A percentile compares a stretch with the other conserved stretches of the same genome.
Conservation (phyloP, 2,113 vertebrate genomes). For the Acrocephalus kingi region DNA sequence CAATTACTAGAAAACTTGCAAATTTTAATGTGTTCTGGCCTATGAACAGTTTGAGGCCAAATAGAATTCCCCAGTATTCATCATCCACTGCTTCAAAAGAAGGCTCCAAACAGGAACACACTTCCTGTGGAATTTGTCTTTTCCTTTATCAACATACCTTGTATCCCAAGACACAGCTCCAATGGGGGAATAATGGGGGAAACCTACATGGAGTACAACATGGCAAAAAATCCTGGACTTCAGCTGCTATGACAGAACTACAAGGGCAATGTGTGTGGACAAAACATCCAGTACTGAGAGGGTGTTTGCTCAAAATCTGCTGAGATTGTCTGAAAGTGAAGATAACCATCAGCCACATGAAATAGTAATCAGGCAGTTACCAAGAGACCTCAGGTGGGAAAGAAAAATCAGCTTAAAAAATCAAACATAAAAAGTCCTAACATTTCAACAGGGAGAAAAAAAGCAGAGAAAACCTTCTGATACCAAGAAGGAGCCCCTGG, state of each 20-base stretch:
- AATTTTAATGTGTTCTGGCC: background rate
- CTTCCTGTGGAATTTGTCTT: background rate
- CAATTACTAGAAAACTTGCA: fast-evolving
- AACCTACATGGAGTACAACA: background rate
- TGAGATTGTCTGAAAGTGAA: background rate
- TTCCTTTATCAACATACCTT: background rate
- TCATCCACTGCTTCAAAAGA: background rate
- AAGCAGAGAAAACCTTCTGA: background rate
- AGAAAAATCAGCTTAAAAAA: background rate
- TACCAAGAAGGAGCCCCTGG: background rate
- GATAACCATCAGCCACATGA: background rate
- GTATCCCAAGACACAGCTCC: background rate
- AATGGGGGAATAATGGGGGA: background rate
- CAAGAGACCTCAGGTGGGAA: background rate
- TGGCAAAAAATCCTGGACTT: background rate
- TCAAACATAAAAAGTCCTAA: background rate
- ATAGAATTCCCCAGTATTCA: background rate
- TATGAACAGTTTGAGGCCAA: background rate
- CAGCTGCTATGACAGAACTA: background rate
- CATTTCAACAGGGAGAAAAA: background rate
- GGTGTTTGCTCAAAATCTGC: background rate
- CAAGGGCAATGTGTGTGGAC: background rate
- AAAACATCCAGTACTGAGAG: background rate
- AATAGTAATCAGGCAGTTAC: background rate
- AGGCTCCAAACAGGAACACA: background rate